phyloP scores from a whole-genome alignment of 1,140 invertebrate genomes.

The Chymomyza costata region DNA sequence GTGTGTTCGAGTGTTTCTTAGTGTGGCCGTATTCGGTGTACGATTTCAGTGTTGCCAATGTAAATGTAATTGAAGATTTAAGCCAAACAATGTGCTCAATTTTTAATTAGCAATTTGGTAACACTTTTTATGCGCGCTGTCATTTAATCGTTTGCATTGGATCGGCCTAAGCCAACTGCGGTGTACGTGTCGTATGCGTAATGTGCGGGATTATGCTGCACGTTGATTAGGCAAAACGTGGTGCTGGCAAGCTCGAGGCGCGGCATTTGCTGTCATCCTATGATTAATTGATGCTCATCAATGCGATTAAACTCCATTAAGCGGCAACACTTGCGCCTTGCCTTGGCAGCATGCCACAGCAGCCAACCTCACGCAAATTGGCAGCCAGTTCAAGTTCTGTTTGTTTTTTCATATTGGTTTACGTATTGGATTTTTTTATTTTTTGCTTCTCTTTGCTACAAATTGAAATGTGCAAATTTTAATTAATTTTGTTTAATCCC shows the following conservation, averaged over 20 bases:
- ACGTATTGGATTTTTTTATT: no score
- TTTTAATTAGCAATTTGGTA: no score
- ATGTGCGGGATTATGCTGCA: slow-evolving; percentile 54
- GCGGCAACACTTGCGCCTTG: slow-evolving; percentile 49
- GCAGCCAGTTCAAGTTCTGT: no score
- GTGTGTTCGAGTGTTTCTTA: slow-evolving; percentile 28
- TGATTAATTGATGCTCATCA: slow-evolving; percentile 70
- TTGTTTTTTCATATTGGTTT: no score
- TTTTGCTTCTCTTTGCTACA: no score
- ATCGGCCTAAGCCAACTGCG: slow-evolving; percentile 28
- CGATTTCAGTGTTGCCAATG: no score
- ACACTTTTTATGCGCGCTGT: slow-evolving; percentile 21
- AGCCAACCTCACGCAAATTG: no score
- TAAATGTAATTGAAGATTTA: no score
- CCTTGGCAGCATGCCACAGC: not conserved
- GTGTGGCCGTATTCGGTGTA: no score
- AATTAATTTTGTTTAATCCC: slow-evolving; percentile 70
- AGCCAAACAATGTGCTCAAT: no score
- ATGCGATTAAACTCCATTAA: slow-evolving; percentile 67
- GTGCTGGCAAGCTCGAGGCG: no score
- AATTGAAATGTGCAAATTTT: slow-evolving; percentile 59
- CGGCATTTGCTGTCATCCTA: slow-evolving; percentile 54
- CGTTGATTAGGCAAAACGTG: slow-evolving; percentile 50
- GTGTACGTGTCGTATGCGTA: slow-evolving; percentile 66
- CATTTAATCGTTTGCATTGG: slow-evolving; percentile 69